These are phyloP conservation scores for Babylonia areolata DNA, from an alignment of 1,140 invertebrate genomes.

Conservation along the genomic window DNA sequence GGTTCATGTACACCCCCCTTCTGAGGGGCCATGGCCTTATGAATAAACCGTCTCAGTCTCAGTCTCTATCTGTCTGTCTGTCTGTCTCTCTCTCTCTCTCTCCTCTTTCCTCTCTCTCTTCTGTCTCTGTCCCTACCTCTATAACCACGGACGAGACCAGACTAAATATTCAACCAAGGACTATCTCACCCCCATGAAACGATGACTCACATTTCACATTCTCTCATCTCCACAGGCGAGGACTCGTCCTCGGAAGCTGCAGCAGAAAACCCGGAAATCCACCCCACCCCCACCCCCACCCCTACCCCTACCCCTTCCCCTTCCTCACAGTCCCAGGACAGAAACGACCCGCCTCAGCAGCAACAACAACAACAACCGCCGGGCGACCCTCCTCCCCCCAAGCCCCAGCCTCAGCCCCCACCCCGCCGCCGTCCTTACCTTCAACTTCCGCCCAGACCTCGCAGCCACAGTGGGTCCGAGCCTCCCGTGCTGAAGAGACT, in stretches of 20 bases:
- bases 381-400: not conserved
- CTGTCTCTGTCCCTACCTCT: too few relatives aligned
- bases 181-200: too few relatives aligned
- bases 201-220: too few relatives aligned
- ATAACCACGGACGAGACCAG: too few relatives aligned
- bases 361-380: too few relatives aligned
- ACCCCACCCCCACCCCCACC: not conserved
- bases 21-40: too few relatives aligned
- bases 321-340: not conserved
- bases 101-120: too few relatives aligned
- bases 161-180: too few relatives aligned
- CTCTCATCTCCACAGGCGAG: not conserved
- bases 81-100: too few relatives aligned
- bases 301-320: not conserved
- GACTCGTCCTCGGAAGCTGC: conserved; percentile 23
- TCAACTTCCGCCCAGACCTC: not conserved
- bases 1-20: too few relatives aligned
- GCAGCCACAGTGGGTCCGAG: not conserved
- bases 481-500: not conserved
- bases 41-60: too few relatives aligned
- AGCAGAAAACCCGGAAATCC: not conserved
- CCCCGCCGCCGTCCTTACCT: not conserved
- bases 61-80: too few relatives aligned
- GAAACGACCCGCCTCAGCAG: not conserved
- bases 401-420: not conserved